Conservation (phyloP, 2,113 vertebrate genomes). For the Rafetus swinhoei region DNA sequence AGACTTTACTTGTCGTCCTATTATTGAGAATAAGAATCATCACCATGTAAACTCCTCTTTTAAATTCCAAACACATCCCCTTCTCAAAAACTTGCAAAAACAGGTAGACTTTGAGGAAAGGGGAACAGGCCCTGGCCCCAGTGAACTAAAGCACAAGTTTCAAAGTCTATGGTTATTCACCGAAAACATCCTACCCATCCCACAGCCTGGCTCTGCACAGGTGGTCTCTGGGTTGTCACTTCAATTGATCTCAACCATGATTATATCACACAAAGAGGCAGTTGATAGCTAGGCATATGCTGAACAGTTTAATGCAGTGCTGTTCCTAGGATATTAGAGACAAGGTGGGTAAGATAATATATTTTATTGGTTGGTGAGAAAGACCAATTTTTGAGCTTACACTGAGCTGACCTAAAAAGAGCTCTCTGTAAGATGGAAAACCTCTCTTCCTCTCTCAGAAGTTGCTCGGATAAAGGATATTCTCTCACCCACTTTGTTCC, state of each 20-base stretch:
- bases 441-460: background rate
- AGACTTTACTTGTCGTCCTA: background rate
- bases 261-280: background rate
- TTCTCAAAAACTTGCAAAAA: background rate
- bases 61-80: background rate
- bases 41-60: rapidly evolving
- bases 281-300: background rate
- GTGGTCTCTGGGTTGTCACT: background rate
- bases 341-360: background rate
- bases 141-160: background rate
- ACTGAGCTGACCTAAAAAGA: background rate
- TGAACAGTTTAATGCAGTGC: background rate
- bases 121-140: background rate
- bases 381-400: background rate
- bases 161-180: background rate
- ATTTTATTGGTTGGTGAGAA: background rate
- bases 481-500: background rate
- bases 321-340: background rate
- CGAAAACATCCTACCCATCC: background rate
- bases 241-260: background rate
- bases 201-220: background rate
- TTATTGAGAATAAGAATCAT: background rate
- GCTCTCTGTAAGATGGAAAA: background rate
- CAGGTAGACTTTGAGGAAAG: background rate
- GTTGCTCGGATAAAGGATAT: background rate